phyloP scores from a whole-genome alignment of 2,797 vertebrate species.

The Acestrorhynchus altus region DNA sequence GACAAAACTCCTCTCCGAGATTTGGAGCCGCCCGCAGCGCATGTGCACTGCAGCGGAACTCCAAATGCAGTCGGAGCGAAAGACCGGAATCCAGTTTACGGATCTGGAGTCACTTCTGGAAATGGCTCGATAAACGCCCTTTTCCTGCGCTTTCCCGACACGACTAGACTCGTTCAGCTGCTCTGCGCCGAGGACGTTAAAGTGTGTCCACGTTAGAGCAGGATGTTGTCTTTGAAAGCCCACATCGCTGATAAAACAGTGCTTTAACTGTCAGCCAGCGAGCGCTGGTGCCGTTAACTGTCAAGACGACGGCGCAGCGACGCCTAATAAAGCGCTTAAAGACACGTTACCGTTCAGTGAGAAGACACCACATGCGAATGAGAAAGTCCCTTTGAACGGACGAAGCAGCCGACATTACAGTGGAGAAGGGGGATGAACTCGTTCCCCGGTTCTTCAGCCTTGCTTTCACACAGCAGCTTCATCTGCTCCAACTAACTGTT shows the following conservation, averaged over 20 bases:
- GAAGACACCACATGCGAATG: constrained; percentile 49
- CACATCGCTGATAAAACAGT: neutral
- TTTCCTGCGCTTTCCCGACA: neutral
- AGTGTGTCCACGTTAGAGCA: neutral
- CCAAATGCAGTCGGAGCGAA: too few relatives aligned
- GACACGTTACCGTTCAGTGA: constrained; percentile 46
- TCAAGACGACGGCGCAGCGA: constrained; percentile 1
- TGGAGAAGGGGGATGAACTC: constrained; percentile 17
- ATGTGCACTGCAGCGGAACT: too few relatives aligned
- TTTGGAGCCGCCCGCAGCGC: too few relatives aligned
- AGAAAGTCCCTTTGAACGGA: constrained; percentile 27
- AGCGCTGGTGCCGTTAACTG: neutral
- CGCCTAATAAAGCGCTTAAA: neutral
- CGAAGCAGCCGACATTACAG: constrained; percentile 48
- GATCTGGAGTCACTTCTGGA: too few relatives aligned
- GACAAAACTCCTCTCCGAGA: too few relatives aligned
- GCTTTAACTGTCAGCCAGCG: neutral
- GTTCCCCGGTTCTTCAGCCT: constrained; percentile 9
- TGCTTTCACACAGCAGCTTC: neutral
- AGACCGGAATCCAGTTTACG: too few relatives aligned
- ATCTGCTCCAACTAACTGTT: constrained; percentile 34
- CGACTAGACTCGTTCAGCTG: neutral
- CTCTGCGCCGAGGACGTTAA: neutral
- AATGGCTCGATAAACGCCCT: constrained; percentile 7
- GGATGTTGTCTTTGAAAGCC: neutral